phyloP scores from a whole-genome alignment of 2,888 invertebrate genomes.

The Drosophila macrothrix region DNA sequence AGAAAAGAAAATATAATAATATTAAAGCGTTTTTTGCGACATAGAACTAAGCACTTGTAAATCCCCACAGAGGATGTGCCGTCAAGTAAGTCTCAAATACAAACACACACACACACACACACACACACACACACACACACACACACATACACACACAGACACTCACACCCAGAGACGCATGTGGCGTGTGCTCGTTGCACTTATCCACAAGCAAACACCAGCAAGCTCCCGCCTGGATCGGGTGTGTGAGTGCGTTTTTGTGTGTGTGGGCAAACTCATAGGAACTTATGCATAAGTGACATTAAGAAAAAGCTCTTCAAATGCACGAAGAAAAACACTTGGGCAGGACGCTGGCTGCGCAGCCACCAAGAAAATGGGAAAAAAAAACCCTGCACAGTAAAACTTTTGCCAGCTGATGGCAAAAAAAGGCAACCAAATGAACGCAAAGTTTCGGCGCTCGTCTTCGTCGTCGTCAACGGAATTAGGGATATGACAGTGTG shows the following conservation, averaged over 20 bases:
- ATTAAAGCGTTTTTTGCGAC: conserved; percentile 78
- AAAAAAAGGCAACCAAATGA: conserved; percentile 65
- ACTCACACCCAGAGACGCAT: conserved; percentile 30
- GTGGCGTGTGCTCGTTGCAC: conserved; percentile 64
- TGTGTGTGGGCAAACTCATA: conserved; percentile 69
- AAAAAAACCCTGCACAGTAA: conserved; percentile 59
- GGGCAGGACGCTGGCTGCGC: conserved; percentile 62
- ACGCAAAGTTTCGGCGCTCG: conserved; percentile 74
- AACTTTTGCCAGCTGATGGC: conserved; percentile 71
- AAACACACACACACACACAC: conserved; percentile 56
- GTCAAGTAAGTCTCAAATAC: conserved; percentile 81
- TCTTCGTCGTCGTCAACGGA: conserved; percentile 57
- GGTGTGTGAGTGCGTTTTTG: conserved; percentile 19
- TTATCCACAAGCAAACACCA: conserved; percentile 77
- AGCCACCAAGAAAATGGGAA: conserved; percentile 42
- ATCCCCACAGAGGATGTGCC: conserved; percentile 82
- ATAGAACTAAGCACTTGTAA: conserved; percentile 83
- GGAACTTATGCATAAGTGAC: conserved; percentile 82
- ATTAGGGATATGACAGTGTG: conserved; percentile 75
- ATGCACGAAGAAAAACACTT: conserved; percentile 79
- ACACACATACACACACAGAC: conserved; percentile 16
- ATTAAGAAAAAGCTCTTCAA: conserved; percentile 82
- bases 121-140: conserved; percentile 18
- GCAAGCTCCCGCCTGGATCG: conserved; percentile 50
- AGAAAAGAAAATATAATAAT: conserved; percentile 78